Conservation (phyloP, 2,797 vertebrate genomes). For the Vultur gryphus region DNA sequence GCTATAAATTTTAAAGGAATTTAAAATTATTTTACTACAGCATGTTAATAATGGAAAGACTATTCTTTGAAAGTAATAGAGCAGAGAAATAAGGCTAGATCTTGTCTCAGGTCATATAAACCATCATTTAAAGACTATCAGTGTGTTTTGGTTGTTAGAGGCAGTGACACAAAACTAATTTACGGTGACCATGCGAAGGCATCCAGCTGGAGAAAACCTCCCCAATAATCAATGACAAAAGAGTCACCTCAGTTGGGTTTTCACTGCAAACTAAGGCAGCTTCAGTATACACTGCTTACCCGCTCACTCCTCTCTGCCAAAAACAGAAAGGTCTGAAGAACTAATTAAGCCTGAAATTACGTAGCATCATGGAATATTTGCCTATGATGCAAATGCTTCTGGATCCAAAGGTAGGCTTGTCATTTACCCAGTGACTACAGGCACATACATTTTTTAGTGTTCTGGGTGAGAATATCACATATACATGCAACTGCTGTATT, state of each 20-base stretch:
- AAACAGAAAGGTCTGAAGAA: not conserved
- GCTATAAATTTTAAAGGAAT: not conserved
- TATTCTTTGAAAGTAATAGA: slow-evolving; percentile 4
- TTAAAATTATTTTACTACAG: not conserved
- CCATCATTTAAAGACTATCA: slow-evolving; percentile 37
- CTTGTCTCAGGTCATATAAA: slow-evolving; percentile 34
- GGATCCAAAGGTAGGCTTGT: not conserved
- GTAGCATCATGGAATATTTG: not conserved
- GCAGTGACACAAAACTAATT: slow-evolving; percentile 47
- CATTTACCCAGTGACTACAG: slow-evolving; percentile 37
- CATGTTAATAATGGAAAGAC: slow-evolving; percentile 6
- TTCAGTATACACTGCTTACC: not conserved
- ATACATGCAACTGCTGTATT: not conserved
- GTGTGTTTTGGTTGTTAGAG: slow-evolving; percentile 26
- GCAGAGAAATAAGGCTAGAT: slow-evolving; percentile 3
- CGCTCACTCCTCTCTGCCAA: not conserved
- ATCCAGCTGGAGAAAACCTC: slow-evolving; percentile 24
- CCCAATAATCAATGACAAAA: slow-evolving; percentile 63
- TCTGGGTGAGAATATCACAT: not conserved
- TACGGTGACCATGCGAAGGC: slow-evolving; percentile 28
- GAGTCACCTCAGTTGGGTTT: slow-evolving; percentile 34
- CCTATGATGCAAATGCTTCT: not conserved
- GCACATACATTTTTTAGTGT: not conserved
- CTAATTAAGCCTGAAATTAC: not conserved
- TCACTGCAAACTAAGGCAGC: not conserved